Conservation (phyloP, 2,888 invertebrate species). For the Parascotia fuliginaria region DNA sequence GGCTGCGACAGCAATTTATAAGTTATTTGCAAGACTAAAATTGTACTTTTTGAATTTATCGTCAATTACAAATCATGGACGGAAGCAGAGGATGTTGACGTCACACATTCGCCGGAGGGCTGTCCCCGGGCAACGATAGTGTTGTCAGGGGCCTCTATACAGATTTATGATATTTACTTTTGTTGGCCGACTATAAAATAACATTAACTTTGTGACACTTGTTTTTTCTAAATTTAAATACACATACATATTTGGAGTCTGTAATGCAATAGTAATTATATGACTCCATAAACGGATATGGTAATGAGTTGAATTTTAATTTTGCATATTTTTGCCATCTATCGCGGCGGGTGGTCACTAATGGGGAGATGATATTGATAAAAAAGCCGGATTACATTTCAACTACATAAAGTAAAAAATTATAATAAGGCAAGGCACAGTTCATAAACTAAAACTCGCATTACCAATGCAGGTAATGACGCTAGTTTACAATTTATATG, state of each 20-base stretch:
- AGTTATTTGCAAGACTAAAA: slow-evolving; percentile 47
- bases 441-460: too few relatives aligned
- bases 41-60: slow-evolving; percentile 44
- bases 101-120: slow-evolving; percentile 29
- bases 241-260: slow-evolving; percentile 7
- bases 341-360: not conserved
- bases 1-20: slow-evolving; percentile 38
- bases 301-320: slow-evolving; percentile 5
- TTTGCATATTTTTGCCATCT: slow-evolving; percentile 3
- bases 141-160: slow-evolving; percentile 9
- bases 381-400: not conserved
- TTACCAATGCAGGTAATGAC: too few relatives aligned
- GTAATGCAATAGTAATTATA: slow-evolving; percentile 3
- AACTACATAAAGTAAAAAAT: too few relatives aligned
- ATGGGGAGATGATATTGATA: not conserved
- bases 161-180: slow-evolving; percentile 14
- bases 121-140: slow-evolving; percentile 8
- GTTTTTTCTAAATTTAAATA: not conserved
- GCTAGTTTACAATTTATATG: too few relatives aligned
- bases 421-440: too few relatives aligned
- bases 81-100: slow-evolving; percentile 26
- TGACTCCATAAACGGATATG: not conserved
- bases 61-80: slow-evolving; percentile 37
- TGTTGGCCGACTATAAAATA: not conserved
- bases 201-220: not conserved